Evolutionary conservation across 2,113 vertebrate species (phyloP).

Genomic region (Myodes glareolus): DNA sequence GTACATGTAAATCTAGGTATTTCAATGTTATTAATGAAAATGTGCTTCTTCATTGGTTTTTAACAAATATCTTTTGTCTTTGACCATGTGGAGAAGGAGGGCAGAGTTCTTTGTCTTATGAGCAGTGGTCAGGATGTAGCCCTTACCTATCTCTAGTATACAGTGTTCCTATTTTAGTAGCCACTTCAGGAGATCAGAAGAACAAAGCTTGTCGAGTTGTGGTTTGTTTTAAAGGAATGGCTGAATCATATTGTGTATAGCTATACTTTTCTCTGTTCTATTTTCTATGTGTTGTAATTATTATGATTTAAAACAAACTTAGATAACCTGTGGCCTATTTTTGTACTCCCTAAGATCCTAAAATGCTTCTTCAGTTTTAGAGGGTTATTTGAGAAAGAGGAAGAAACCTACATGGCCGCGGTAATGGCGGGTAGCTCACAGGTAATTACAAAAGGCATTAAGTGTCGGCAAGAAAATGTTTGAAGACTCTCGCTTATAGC

Average conservation of each 20-base stretch:
- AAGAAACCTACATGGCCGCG: neutral
- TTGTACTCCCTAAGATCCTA: neutral
- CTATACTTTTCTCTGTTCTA: neutral
- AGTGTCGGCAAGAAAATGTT: neutral
- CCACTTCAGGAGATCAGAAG: neutral
- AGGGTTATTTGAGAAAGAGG: neutral
- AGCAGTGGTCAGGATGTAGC: neutral
- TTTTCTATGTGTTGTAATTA: neutral
- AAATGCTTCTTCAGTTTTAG: neutral
- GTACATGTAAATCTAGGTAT: conserved; percentile 2
- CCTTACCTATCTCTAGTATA: neutral
- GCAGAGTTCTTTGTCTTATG: neutral
- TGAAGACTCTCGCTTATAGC: neutral
- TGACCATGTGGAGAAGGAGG: neutral
- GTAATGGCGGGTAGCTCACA: neutral
- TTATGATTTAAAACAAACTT: conserved; percentile 41
- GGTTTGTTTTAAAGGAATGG: conserved; percentile 44
- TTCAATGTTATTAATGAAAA: conserved; percentile 2
- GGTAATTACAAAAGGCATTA: neutral
- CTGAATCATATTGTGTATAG: neutral
- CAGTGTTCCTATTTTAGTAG: conserved; percentile 14
- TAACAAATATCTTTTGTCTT: conserved; percentile 20
- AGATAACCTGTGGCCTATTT: neutral
- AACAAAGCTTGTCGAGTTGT: neutral
- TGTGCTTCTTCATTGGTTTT: conserved; percentile 39